A percentile compares a stretch with the other conserved stretches of the same genome.
These are phyloP conservation scores for Drosophila prolongata DNA, from an alignment of 2,888 invertebrate genomes.

Conservation along the genomic window DNA sequence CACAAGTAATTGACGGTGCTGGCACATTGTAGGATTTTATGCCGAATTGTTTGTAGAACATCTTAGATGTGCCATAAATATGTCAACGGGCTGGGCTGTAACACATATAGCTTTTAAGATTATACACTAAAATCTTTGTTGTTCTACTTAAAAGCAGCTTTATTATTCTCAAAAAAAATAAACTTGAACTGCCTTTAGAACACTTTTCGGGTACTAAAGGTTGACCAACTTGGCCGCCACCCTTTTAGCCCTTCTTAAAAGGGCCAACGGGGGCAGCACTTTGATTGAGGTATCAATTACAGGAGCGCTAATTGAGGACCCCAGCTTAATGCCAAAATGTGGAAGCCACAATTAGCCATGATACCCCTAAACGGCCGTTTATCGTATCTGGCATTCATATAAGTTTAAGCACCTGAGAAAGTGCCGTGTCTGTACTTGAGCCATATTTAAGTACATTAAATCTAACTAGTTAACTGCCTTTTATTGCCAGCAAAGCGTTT, in stretches of 20 bases:
- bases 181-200: constrained; percentile 11
- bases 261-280: not conserved
- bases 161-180: not conserved
- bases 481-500: constrained; percentile 79
- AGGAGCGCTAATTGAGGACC: constrained; percentile 27
- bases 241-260: constrained; percentile 25
- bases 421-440: constrained; percentile 69
- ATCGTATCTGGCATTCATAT: constrained; percentile 42
- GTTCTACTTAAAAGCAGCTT: not conserved
- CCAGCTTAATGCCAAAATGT: constrained; percentile 3
- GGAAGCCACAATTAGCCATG: constrained; percentile 27
- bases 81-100: constrained; percentile 13
- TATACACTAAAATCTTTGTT: not conserved
- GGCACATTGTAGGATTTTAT: constrained; percentile 22
- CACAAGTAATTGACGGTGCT: constrained; percentile 17
- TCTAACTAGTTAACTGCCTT: constrained; percentile 79
- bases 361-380: constrained; percentile 32
- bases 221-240: constrained; percentile 8
- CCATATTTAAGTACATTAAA: constrained; percentile 79
- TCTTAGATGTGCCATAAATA: constrained; percentile 29
- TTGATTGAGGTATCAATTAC: constrained; percentile 18
- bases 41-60: constrained; percentile 34
- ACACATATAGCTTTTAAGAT: not conserved
- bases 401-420: constrained; percentile 68
- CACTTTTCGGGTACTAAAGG: constrained; percentile 6